Base-by-base conservation (phyloP, 2,888 invertebrate species). In the Xanthorhoe designata region DNA sequence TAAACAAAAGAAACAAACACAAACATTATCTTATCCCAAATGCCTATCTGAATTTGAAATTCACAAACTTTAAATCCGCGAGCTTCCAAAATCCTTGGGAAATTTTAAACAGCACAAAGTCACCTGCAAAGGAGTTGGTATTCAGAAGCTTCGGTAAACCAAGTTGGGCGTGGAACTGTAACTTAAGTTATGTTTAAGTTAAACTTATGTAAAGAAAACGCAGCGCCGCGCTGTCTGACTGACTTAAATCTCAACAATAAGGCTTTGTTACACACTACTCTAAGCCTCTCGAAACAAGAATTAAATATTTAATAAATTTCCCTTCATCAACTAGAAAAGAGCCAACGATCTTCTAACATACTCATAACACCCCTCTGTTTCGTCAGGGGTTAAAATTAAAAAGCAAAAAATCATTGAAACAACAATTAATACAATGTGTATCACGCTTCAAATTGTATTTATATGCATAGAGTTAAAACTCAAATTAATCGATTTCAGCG, bases 121-220 rank as follows among this genome's bases (percentile, higher is more conserved):
- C 89, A 90, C 89, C 90, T 90, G 90, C 81, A 78, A 85, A 84
- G 82, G 81, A 85, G 84, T 86, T 87, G 82, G 87, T 84, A 90
- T 90, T 89, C 88, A 86, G 81, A 72, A 82, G 86, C 81, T 83
- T 83, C 78, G 82, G 84, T 80, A 81, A 88, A 82, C 81, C 82
- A 88, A 91, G 83, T 89, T 90, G 87, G 89, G 91, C 88, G 90
- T 84, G 82, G 79, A 86, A 79, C 76, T 79, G 83, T 87, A 85
- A 87, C 79, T 89, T 88, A 89, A 88, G 85, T 88, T 85, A 82
- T 86, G 87, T 84, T 89, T 88, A 88, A 89, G 89, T 68, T 64
- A 51, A 56, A 56, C 63, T 67, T 67, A 67, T 88, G 90, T 80
- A 90, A 90, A 89, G 91, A 90, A 91, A 90, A 89, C 90, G 78